Conservation (phyloP, 2,113 vertebrate genomes). For the Tretioscincus oriximinensis region DNA sequence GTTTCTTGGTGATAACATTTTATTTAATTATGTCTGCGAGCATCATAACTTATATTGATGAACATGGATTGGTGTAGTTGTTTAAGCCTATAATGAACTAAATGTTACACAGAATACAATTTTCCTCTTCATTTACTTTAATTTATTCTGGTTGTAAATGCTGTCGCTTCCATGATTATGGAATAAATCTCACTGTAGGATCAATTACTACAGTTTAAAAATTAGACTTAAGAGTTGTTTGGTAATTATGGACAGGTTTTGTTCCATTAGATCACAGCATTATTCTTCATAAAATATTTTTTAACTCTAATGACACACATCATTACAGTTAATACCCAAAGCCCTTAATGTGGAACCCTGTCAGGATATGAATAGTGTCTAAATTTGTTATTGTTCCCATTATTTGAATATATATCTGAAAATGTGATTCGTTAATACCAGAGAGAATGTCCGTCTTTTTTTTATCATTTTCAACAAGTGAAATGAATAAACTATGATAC, state of each 20-base stretch:
- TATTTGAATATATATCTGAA: conserved; percentile 21
- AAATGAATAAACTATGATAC: background rate
- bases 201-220: conserved; percentile 66
- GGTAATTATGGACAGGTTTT: conserved; percentile 54
- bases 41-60: conserved; percentile 66
- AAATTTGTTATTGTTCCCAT: conserved; percentile 20
- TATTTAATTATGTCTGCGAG: conserved; percentile 69
- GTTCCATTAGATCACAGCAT: conserved; percentile 45
- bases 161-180: conserved; percentile 56
- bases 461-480: background rate
- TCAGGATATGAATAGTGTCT: conserved; percentile 19
- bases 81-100: conserved; percentile 69
- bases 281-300: conserved; percentile 57
- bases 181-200: conserved; percentile 69
- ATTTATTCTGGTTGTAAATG: conserved; percentile 73
- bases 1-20: conserved; percentile 60
- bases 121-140: conserved; percentile 77
- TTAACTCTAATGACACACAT: conserved; percentile 40
- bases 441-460: background rate
- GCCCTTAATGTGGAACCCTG: conserved; percentile 37
- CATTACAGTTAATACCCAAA: conserved; percentile 9
- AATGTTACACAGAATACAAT: conserved; percentile 70
- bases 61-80: conserved; percentile 62
- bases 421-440: conserved; percentile 9
- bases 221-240: conserved; percentile 59